Percentiles rank a stretch among this genome's conserved stretches.
Evolutionary conservation across 2,888 invertebrate genomes (phyloP).

Genomic region (Aspidapion aeneum): DNA sequence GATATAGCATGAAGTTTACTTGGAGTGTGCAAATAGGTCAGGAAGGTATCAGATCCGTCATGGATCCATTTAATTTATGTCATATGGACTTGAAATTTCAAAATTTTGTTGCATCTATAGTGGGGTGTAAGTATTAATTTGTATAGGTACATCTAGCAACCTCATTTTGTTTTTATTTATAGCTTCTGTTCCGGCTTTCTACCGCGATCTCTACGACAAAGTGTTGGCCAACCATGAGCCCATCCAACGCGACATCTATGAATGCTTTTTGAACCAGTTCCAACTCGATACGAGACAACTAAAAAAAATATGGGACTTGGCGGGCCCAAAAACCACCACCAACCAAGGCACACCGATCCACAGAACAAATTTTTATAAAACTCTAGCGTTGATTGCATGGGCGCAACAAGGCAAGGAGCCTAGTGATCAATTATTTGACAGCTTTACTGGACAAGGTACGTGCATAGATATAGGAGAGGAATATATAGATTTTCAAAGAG

Average conservation of each 20-base stretch:
- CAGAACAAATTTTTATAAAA: conserved; percentile 55
- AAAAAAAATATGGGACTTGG: conserved; percentile 54
- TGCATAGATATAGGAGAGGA: not conserved
- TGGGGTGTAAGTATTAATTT: no score
- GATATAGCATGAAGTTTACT: no score
- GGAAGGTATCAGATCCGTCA: no score
- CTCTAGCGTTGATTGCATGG: conserved; percentile 54
- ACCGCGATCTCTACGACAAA: conserved; percentile 54
- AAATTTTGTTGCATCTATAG: no score
- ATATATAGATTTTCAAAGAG: no score
- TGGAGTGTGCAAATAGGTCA: no score
- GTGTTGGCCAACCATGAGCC: conserved; percentile 54
- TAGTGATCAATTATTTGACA: conserved; percentile 54
- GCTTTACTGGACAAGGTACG: conserved; percentile 47
- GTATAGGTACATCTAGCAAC: no score
- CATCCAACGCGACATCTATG: conserved; percentile 53
- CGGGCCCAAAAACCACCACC: conserved; percentile 51
- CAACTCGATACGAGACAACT: conserved; percentile 50
- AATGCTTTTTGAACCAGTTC: conserved; percentile 52
- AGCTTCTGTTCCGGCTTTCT: conserved; percentile 55
- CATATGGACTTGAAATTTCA: no score
- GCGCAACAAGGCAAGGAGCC: conserved; percentile 56
- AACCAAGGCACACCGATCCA: conserved; percentile 49
- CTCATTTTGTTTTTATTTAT: no score
- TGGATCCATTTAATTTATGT: no score